These are phyloP conservation scores for Parus major DNA, from an alignment of 2,113 vertebrate genomes.

Conservation along the genomic window DNA sequence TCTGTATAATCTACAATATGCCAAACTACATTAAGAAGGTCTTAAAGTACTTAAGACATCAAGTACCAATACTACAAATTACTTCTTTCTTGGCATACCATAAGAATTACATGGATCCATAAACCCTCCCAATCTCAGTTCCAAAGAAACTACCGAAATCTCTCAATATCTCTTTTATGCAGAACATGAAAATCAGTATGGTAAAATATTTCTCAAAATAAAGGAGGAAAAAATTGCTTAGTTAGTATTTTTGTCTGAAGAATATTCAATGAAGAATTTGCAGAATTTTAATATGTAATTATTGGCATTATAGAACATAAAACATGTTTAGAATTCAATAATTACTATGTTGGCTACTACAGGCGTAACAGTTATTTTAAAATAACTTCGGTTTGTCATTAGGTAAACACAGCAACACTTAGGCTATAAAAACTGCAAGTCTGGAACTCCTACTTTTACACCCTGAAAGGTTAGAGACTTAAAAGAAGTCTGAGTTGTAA, in stretches of 20 bases:
- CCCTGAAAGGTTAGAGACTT: not conserved
- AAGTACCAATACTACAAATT: not conserved
- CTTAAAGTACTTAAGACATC: not conserved
- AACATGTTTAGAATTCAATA: not conserved
- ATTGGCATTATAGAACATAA: not conserved
- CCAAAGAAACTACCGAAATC: not conserved
- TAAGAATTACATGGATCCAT: not conserved
- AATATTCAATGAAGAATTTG: not conserved
- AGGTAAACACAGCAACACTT: not conserved
- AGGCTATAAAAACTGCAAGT: not conserved
- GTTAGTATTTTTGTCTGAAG: not conserved
- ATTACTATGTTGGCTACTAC: not conserved
- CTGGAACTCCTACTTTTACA: not conserved
- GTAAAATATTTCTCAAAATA: not conserved
- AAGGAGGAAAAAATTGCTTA: not conserved
- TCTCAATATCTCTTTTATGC: not conserved
- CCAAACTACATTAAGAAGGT: not conserved
- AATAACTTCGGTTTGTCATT: not conserved
- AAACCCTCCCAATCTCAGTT: not conserved
- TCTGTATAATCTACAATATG: not conserved
- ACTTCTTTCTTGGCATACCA: not conserved
- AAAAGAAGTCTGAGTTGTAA: conserved; percentile 1
- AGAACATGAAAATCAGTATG: not conserved
- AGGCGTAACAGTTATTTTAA: not conserved
- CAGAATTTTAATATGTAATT: not conserved